phyloP scores from a whole-genome alignment of 2,113 vertebrate species.

The Balaeniceps rex region DNA sequence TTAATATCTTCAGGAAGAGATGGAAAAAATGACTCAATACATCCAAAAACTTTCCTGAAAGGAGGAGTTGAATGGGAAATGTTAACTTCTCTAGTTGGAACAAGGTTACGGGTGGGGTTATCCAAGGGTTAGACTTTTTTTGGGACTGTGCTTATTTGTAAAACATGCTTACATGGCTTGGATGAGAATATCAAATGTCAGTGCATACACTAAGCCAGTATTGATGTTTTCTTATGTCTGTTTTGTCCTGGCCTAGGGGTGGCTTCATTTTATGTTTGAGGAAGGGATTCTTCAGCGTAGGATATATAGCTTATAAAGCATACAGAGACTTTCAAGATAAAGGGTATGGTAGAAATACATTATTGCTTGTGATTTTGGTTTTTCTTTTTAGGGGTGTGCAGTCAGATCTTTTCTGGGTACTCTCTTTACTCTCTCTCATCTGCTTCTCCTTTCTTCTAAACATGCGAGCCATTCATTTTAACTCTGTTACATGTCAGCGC shows the following conservation, averaged over 20 bases:
- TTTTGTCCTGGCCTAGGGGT: not conserved
- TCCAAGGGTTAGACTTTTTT: conserved; percentile 61
- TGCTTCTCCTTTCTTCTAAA: not conserved
- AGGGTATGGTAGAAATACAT: not conserved
- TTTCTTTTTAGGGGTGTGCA: not conserved
- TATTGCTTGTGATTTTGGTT: not conserved
- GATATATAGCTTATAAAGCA: not conserved
- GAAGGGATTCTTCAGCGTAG: not conserved
- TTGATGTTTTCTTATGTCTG: not conserved
- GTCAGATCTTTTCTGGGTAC: not conserved
- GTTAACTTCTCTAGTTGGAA: conserved; percentile 39
- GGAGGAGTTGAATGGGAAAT: conserved; percentile 10
- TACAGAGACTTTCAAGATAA: not conserved
- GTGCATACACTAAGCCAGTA: not conserved
- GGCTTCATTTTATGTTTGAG: not conserved
- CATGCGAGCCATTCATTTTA: not conserved
- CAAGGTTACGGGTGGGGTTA: conserved; percentile 43
- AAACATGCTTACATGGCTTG: conserved; percentile 43
- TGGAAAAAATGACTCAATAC: not conserved
- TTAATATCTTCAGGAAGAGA: not conserved
- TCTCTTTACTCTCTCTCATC: not conserved
- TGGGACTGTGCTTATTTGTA: conserved; percentile 41
- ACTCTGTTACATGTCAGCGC: not conserved
- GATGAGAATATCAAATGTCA: conserved; percentile 11
- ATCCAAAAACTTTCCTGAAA: not conserved